These are phyloP conservation scores for Pollicipes pollicipes DNA, from an alignment of 1,140 invertebrate genomes.

Conservation along the genomic window DNA sequence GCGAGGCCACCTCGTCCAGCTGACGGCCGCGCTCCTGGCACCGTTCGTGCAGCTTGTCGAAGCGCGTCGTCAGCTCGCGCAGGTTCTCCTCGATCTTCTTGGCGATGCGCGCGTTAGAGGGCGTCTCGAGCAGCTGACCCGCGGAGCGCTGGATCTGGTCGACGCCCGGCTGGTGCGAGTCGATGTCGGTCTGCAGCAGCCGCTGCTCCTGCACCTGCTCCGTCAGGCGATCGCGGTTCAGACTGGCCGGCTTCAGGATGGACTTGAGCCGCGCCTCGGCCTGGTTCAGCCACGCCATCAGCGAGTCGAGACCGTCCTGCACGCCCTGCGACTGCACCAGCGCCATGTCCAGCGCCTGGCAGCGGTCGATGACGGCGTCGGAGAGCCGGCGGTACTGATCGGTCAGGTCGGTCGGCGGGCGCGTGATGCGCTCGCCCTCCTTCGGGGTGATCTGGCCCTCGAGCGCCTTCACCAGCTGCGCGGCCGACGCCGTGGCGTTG, in stretches of 20 bases:
- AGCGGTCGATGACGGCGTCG: conserved; percentile 50
- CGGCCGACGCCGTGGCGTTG: conserved; percentile 49
- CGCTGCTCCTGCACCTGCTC: conserved; percentile 72
- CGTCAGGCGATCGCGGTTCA: conserved; percentile 71
- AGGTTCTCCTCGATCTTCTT: conserved; percentile 76
- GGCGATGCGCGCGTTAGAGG: conserved; percentile 65
- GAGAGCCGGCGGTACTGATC: conserved; percentile 55
- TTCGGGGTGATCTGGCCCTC: conserved; percentile 58
- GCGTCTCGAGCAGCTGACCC: conserved; percentile 55
- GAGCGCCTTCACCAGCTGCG: conserved; percentile 49
- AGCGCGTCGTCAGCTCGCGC: conserved; percentile 60
- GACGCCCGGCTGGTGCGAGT: conserved; percentile 62
- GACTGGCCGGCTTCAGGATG: conserved; percentile 52
- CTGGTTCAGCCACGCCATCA: conserved; percentile 65
- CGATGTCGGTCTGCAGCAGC: conserved; percentile 58
- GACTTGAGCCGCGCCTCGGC: conserved; percentile 64
- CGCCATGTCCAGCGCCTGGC: conserved; percentile 66
- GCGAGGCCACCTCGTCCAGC: conserved; percentile 56
- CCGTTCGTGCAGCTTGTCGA: conserved; percentile 65
- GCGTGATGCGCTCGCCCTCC: conserved; percentile 56
- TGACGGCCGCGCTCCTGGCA: conserved; percentile 56
- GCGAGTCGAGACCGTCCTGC: conserved; percentile 70
- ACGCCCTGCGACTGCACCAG: conserved; percentile 85
- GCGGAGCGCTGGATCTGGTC: conserved; percentile 56
- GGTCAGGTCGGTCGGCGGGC: conserved; percentile 54